phyloP scores from a whole-genome alignment of 37 sponge, comb jelly and placozoan species.

The Bolinopsis microptera region DNA sequence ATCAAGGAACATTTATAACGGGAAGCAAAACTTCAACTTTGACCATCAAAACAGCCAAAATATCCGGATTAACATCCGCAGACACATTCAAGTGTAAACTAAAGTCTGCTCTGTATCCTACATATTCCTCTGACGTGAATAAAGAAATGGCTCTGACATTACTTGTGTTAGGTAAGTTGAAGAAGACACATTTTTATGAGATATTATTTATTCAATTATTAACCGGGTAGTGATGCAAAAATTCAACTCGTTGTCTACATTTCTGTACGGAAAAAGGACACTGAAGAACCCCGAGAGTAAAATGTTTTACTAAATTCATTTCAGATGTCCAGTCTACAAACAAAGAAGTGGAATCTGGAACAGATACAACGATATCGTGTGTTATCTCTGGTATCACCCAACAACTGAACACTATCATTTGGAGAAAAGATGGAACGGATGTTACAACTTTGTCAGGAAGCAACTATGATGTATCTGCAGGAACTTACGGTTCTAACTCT shows the following conservation, averaged over 20 bases:
- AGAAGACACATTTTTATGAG: no score
- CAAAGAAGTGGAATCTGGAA: not conserved
- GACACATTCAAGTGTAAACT: not conserved
- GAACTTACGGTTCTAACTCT: not conserved
- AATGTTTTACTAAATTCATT: no score
- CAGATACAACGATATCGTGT: not conserved
- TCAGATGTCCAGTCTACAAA: not conserved
- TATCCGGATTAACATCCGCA: not conserved
- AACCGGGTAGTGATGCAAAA: no score
- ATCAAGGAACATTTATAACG: not conserved
- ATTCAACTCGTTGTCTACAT: no score
- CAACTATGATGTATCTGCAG: not conserved
- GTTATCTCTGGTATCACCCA: not conserved
- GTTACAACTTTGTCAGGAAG: not conserved
- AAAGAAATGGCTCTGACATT: not conserved
- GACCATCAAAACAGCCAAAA: not conserved
- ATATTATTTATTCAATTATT: no score
- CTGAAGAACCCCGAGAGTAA: no score
- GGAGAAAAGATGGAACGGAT: not conserved
- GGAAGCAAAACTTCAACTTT: not conserved
- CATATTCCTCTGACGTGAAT: not conserved
- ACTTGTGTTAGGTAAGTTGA: not conserved
- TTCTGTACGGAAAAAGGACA: no score
- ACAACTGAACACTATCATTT: not conserved
- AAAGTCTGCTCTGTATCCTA: not conserved